Conservation (phyloP, 2,888 invertebrate species). For the Rutpela maculata region DNA sequence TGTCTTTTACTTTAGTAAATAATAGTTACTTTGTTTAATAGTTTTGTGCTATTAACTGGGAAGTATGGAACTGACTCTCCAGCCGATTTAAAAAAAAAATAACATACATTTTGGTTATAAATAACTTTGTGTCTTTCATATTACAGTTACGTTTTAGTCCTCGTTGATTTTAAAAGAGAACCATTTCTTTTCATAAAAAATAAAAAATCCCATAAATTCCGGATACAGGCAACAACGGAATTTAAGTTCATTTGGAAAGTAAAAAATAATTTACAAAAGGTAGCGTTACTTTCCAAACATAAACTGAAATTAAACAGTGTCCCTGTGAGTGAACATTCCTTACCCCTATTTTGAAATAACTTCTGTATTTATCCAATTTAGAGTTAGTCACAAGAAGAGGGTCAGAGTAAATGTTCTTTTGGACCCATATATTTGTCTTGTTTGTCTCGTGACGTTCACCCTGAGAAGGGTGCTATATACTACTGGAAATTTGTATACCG, state of each 20-base stretch:
- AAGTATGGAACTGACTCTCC: too few relatives aligned
- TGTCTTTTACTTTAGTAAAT: too few relatives aligned
- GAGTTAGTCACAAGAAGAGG: conserved; percentile 19
- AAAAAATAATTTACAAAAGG: not conserved
- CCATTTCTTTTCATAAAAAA: too few relatives aligned
- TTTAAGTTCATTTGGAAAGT: not conserved
- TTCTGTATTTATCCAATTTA: conserved; percentile 25
- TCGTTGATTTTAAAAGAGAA: too few relatives aligned
- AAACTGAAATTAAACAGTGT: conserved; percentile 21
- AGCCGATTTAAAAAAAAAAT: too few relatives aligned
- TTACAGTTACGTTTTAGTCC: too few relatives aligned
- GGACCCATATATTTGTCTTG: conserved; percentile 30
- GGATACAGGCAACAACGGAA: too few relatives aligned
- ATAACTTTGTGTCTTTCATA: too few relatives aligned
- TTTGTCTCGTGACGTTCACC: conserved; percentile 21
- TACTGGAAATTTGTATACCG: conserved; percentile 2
- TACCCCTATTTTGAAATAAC: conserved; percentile 27
- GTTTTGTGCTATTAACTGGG: too few relatives aligned
- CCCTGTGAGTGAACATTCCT: conserved; percentile 1
- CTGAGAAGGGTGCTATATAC: conserved; percentile 9
- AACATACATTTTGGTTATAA: too few relatives aligned
- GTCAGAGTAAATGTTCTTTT: conserved; percentile 15
- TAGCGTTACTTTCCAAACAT: conserved; percentile 4
- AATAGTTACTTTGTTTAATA: too few relatives aligned
- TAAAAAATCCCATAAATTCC: too few relatives aligned